phyloP scores from a whole-genome alignment of 2,888 invertebrate genomes.

The Leucophenga montana region DNA sequence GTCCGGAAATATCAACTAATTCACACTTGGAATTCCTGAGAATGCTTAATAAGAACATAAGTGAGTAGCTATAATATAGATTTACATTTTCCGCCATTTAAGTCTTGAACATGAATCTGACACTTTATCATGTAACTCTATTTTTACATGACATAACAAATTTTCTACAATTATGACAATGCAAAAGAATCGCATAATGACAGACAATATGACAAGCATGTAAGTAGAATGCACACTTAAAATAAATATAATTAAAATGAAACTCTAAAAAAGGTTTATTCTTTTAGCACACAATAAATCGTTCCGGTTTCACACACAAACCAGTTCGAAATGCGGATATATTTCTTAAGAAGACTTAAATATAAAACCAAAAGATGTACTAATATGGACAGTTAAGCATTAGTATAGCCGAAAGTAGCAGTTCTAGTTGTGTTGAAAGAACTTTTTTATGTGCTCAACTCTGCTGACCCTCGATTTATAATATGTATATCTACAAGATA shows the following conservation, averaged over 20 bases:
- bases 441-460: background rate
- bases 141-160: too few relatives aligned
- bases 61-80: too few relatives aligned
- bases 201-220: too few relatives aligned
- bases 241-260: conserved; percentile 21
- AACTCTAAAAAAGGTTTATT: background rate
- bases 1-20: too few relatives aligned
- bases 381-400: background rate
- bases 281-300: background rate
- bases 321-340: conserved; percentile 5
- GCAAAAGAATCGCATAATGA: too few relatives aligned
- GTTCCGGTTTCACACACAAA: conserved; percentile 21
- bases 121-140: too few relatives aligned
- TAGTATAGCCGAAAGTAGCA: background rate
- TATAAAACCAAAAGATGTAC: background rate
- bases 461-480: conserved; percentile 21
- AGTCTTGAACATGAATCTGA: too few relatives aligned
- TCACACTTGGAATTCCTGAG: too few relatives aligned
- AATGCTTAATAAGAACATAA: too few relatives aligned
- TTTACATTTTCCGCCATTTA: too few relatives aligned
- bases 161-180: too few relatives aligned
- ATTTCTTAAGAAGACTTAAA: background rate
- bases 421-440: background rate
- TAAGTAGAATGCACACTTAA: background rate
- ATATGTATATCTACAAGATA: background rate